Conservation (phyloP, 2,113 vertebrate genomes). For the Galbula dea region DNA sequence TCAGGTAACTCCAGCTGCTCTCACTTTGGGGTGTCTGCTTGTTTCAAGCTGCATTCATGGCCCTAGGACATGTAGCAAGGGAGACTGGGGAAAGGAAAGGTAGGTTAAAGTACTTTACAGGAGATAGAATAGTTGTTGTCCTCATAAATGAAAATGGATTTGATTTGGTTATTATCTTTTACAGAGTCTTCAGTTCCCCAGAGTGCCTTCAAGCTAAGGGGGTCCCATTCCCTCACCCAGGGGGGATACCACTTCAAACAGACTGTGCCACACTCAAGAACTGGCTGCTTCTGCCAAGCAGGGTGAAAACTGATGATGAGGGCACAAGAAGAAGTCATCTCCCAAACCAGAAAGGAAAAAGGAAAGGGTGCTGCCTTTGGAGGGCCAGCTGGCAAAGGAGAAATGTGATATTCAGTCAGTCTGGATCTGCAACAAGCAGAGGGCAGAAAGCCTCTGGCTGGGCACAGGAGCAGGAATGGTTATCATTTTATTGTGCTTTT, state of each 20-base stretch:
- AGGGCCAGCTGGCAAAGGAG: background rate
- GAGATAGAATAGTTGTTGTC: background rate
- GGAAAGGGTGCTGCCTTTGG: background rate
- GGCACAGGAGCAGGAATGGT: background rate
- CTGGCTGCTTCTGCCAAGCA: background rate
- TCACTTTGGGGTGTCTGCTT: background rate
- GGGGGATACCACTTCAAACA: background rate
- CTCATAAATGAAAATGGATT: background rate
- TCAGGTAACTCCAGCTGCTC: background rate
- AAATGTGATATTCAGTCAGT: background rate
- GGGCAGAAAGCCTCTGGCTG: background rate
- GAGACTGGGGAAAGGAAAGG: background rate
- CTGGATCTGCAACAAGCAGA: background rate
- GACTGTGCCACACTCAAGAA: background rate
- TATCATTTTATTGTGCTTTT: background rate
- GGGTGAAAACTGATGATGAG: background rate
- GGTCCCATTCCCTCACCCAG: background rate
- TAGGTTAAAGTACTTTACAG: background rate
- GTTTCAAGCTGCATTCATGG: background rate
- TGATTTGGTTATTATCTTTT: background rate
- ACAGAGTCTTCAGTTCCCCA: background rate
- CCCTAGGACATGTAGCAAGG: background rate
- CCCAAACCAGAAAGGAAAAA: background rate
- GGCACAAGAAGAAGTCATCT: background rate
- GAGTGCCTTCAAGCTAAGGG: background rate